These are phyloP conservation scores for Drosophila melanocephala DNA, from an alignment of 2,888 invertebrate species.

Conservation along the genomic window DNA sequence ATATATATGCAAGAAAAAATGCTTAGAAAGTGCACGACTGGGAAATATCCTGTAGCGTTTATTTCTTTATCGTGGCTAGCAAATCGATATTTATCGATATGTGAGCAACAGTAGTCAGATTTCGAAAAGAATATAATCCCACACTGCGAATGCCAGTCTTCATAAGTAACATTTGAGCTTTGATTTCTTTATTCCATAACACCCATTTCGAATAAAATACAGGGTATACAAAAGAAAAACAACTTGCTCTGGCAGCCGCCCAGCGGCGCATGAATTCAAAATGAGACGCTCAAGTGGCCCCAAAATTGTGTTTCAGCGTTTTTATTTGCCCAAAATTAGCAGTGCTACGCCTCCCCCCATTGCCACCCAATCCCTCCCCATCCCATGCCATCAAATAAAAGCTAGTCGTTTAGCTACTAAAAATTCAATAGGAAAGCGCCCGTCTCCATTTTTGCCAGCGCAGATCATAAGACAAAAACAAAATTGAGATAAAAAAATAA, in stretches of 20 bases:
- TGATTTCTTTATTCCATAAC: background rate
- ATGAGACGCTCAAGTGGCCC: constrained; percentile 74
- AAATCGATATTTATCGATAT: background rate
- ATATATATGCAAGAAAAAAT: no score
- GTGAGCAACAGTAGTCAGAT: background rate
- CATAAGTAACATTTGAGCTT: background rate
- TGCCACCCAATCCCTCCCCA: background rate
- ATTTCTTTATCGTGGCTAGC: background rate
- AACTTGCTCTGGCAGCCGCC: constrained; percentile 23
- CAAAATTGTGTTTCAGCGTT: constrained; percentile 71
- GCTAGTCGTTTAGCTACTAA: constrained; percentile 44
- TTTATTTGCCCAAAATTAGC: constrained; percentile 79
- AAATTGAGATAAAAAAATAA: constrained; percentile 5
- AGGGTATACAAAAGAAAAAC: constrained; percentile 8
- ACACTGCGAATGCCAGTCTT: background rate
- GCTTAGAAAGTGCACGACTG: background rate
- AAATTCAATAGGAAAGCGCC: constrained; percentile 72
- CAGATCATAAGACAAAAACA: constrained; percentile 43
- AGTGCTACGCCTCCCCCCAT: constrained; percentile 12
- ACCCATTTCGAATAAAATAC: background rate
- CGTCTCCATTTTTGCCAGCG: constrained; percentile 30
- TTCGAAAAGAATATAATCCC: background rate
- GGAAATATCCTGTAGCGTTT: background rate
- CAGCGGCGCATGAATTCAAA: constrained; percentile 74
- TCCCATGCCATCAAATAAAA: background rate